Evolutionary conservation across 2,888 invertebrate species (phyloP).

Genomic region (Reticulitermes lucifugus): DNA sequence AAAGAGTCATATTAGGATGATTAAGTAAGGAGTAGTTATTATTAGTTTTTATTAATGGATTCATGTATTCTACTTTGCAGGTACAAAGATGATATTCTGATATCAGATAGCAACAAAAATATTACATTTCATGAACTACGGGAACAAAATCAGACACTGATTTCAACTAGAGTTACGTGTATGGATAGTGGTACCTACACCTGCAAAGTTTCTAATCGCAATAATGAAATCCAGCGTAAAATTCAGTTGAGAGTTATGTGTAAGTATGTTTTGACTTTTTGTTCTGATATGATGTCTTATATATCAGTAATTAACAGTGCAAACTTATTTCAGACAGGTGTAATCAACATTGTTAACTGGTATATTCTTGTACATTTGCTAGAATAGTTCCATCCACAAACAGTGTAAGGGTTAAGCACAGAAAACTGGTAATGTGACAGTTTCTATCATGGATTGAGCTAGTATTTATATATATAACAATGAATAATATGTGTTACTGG

Average conservation of each 20-base stretch:
- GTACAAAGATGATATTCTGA: not conserved
- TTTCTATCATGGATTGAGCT: not conserved
- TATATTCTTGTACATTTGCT: not conserved
- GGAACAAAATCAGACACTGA: not conserved
- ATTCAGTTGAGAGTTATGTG: not conserved
- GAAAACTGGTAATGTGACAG: too few relatives aligned
- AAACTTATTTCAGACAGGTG: too few relatives aligned
- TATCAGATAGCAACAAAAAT: not conserved
- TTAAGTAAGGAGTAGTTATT: not conserved
- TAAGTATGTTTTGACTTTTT: not conserved
- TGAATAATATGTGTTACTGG: not conserved
- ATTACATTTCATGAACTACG: not conserved
- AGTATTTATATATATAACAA: not conserved
- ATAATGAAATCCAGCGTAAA: not conserved
- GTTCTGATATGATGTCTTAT: too few relatives aligned
- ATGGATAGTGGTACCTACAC: conserved; percentile 18
- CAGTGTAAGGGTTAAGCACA: too few relatives aligned
- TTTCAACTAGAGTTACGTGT: not conserved
- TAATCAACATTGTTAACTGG: too few relatives aligned
- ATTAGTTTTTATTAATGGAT: not conserved
- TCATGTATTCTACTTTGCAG: not conserved
- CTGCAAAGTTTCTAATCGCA: not conserved
- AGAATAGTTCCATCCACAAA: too few relatives aligned
- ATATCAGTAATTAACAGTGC: too few relatives aligned
- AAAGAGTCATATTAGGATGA: too few relatives aligned